Evolutionary conservation across 1,140 invertebrate genomes (phyloP).

Genomic region (Drosophila ercepeae): DNA sequence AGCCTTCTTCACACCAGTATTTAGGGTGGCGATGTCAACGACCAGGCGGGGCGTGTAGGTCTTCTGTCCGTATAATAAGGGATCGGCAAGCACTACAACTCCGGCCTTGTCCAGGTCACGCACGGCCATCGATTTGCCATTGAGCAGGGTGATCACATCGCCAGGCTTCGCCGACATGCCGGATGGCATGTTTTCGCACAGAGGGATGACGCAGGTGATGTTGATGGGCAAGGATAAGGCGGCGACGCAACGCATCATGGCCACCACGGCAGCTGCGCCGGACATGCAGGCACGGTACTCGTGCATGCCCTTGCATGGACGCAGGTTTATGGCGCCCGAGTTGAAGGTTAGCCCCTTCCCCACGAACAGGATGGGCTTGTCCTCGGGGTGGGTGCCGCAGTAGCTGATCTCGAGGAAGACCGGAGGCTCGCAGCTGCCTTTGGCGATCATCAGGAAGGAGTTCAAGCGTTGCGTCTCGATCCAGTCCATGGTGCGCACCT

Average conservation of each 20-base stretch:
- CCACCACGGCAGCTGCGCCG: slow-evolving; percentile 92
- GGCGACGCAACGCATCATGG: slow-evolving; percentile 89
- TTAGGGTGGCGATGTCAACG: slow-evolving; percentile 91
- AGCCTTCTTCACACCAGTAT: slow-evolving; percentile 82
- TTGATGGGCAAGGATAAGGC: slow-evolving; percentile 90
- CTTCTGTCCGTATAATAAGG: slow-evolving; percentile 90
- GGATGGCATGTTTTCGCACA: slow-evolving; percentile 95
- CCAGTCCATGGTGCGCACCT: slow-evolving; percentile 89
- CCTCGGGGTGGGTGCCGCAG: slow-evolving; percentile 82
- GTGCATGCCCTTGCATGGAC: slow-evolving; percentile 89
- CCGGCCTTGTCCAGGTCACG: slow-evolving; percentile 97
- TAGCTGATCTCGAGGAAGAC: slow-evolving; percentile 90
- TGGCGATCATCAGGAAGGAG: slow-evolving; percentile 90
- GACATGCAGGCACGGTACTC: slow-evolving; percentile 96
- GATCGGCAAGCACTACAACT: slow-evolving; percentile 94
- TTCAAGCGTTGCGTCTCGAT: slow-evolving; percentile 89
- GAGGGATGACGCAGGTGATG: slow-evolving; percentile 88
- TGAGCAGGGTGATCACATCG: slow-evolving; percentile 93
- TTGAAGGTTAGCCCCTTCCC: slow-evolving; percentile 96
- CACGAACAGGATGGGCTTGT: slow-evolving; percentile 86
- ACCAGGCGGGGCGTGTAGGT: slow-evolving; percentile 87
- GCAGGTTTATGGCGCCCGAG: slow-evolving; percentile 93
- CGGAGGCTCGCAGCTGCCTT: slow-evolving; percentile 90
- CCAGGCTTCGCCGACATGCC: slow-evolving; percentile 93
- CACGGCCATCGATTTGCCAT: slow-evolving; percentile 93